phyloP scores from a whole-genome alignment of 2,888 invertebrate genomes.

The Druceiella hillmani region DNA sequence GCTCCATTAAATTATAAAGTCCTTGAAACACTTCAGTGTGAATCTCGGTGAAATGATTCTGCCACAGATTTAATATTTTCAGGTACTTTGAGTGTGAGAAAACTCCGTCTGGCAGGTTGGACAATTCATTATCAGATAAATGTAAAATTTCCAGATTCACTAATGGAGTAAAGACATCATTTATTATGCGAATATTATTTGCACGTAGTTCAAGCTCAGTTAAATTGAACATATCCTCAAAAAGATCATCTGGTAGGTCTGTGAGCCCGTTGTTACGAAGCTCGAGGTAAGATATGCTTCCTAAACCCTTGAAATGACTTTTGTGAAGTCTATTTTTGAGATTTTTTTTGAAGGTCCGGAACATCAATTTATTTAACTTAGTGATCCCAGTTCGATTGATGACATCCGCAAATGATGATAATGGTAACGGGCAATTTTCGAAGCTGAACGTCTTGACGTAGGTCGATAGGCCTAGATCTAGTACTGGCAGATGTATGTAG shows the following conservation, averaged over 20 bases:
- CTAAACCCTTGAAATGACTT: slow-evolving; percentile 53
- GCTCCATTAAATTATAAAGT: slow-evolving; percentile 53
- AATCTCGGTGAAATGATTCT: slow-evolving; percentile 61
- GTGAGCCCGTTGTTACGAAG: slow-evolving; percentile 58
- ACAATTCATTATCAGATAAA: slow-evolving; percentile 61
- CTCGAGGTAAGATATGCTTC: slow-evolving; percentile 49
- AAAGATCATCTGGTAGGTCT: slow-evolving; percentile 55
- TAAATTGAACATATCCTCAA: slow-evolving; percentile 55
- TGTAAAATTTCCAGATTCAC: slow-evolving; percentile 56
- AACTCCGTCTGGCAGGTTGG: slow-evolving; percentile 52
- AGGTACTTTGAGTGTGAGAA: slow-evolving; percentile 58
- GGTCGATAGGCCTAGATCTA: too few relatives aligned
- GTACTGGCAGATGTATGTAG: too few relatives aligned
- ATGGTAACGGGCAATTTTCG: slow-evolving; percentile 50
- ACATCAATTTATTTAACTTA: slow-evolving; percentile 49
- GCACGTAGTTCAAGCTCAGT: slow-evolving; percentile 59
- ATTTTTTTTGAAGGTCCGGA: slow-evolving; percentile 47
- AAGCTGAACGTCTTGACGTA: slow-evolving; percentile 48
- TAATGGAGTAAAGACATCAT: slow-evolving; percentile 51
- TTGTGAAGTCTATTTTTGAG: slow-evolving; percentile 51
- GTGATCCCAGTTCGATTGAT: slow-evolving; percentile 43
- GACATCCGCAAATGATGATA: slow-evolving; percentile 44
- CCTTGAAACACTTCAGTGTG: slow-evolving; percentile 58
- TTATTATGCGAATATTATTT: slow-evolving; percentile 53
- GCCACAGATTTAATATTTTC: slow-evolving; percentile 60